phyloP scores from a whole-genome alignment of 2,888 invertebrate species.

The Rhagonycha lutea region DNA sequence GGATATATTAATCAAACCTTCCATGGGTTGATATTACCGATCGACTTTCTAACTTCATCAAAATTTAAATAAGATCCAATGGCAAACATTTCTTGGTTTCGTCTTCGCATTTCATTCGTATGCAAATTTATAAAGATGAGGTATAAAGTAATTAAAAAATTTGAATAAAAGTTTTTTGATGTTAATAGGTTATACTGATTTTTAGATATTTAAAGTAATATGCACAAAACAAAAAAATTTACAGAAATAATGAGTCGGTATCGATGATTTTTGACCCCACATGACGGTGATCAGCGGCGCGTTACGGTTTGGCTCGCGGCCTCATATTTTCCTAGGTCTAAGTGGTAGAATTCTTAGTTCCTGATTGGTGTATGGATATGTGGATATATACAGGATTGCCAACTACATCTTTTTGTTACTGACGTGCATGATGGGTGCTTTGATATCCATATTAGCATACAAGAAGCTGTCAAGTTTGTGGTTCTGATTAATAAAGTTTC shows the following conservation, averaged over 20 bases:
- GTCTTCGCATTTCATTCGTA: conserved; percentile 3
- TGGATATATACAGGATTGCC: background rate
- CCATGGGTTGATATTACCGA: conserved; percentile 29
- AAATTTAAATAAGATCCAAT: conserved; percentile 9
- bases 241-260: background rate
- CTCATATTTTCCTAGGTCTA: background rate
- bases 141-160: background rate
- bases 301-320: background rate
- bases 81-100: conserved; percentile 5
- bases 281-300: background rate
- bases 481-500: background rate
- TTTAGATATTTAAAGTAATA: background rate
- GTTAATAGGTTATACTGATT: background rate
- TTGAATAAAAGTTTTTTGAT: background rate
- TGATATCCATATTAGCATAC: background rate
- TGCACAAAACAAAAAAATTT: no score
- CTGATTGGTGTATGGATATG: background rate
- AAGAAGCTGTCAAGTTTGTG: background rate
- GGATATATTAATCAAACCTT: conserved; percentile 46
- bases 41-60: conserved; percentile 22
- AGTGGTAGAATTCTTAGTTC: background rate
- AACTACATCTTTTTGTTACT: background rate
- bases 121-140: conserved; percentile 2
- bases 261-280: background rate
- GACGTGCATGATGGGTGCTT: background rate